Evolutionary conservation across 2,113 vertebrate genomes (phyloP), one percentile per base, ranked within the genome.

Genomic region (Strigops habroptila): DNA sequence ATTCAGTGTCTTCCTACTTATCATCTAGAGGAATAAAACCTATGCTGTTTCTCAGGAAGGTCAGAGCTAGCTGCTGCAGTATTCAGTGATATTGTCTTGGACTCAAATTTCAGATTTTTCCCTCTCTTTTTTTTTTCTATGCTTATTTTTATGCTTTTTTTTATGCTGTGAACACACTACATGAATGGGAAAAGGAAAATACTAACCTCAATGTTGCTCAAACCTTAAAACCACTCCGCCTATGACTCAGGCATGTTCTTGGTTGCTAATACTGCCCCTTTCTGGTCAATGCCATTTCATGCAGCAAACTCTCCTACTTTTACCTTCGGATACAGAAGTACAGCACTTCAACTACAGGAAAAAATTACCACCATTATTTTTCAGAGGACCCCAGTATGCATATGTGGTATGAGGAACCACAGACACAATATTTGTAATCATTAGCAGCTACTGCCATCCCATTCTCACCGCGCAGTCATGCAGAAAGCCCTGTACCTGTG

Each of bases 401-500:
- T 8, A 21, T 23, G 39, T 12, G 14, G 35, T 15, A 78, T 6
- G 19, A 65, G 21, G 52, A 83, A 71, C 60, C 37, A 55, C 1
- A 0, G 10, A 22, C 57, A 59, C 22, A 18, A 0, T 8, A 64
- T 55, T 57, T 83, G 12, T 62, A 64, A 30, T 14, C 33, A 25
- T 60, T 51, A 71, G 27, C 17, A 51, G 78, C 14, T 9, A 30
- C 62, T 11, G 55, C 62, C 23, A 33, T 21, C 69, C 37, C 1
- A 0, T 4, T 65, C 21, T 67, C 57, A 23, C 49, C 43, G 25
- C 0, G 15, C 18, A 74, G 39, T 48, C 70, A 49, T 11, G 18
- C 4, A 7, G 22, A 59, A 12, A 18, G 30, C 31, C 33, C 37
- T 10, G 0, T 97, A 99, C 99, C 99, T 98, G 99, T 99, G 95